These are phyloP conservation scores for Rhogogaster chlorosoma DNA, from an alignment of 2,888 invertebrate species.

Conservation along the genomic window DNA sequence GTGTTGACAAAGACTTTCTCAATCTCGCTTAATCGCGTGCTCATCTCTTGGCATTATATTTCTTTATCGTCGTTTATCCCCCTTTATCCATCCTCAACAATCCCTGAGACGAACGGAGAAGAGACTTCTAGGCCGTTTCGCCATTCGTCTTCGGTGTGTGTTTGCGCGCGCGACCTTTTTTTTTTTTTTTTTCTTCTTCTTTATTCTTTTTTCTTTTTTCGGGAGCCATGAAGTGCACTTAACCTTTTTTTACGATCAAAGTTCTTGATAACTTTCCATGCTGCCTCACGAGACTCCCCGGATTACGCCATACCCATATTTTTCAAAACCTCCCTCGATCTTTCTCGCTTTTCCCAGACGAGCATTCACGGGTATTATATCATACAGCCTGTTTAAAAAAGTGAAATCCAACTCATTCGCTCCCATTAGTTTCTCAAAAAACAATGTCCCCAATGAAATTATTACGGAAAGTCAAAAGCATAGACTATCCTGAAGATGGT, in stretches of 20 bases:
- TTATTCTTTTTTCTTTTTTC: constrained; percentile 52
- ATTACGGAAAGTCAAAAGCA: neutral
- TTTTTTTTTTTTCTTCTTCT: constrained; percentile 25
- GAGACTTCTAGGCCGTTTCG: constrained; percentile 22
- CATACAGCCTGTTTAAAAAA: neutral
- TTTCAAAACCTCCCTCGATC: neutral
- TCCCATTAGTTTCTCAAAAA: neutral
- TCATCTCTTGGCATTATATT: constrained; percentile 54
- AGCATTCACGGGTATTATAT: neutral
- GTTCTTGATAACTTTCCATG: constrained; percentile 58
- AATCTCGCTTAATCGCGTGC: constrained; percentile 65
- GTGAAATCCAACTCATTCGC: neutral
- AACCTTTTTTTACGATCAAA: constrained; percentile 72
- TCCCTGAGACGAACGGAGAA: neutral
- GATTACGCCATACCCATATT: constrained; percentile 38
- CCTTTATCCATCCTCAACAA: constrained; percentile 23
- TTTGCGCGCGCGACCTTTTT: constrained; percentile 37
- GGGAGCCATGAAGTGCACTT: constrained; percentile 58
- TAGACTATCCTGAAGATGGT: neutral
- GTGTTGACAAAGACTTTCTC: constrained; percentile 63
- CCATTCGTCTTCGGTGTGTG: constrained; percentile 32
- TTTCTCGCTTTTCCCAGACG: neutral
- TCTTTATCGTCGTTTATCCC: constrained; percentile 55
- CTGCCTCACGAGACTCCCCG: constrained; percentile 1
- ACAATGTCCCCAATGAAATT: neutral